phyloP scores from a whole-genome alignment of 2,888 invertebrate species.

The Hemaris fuciformis region DNA sequence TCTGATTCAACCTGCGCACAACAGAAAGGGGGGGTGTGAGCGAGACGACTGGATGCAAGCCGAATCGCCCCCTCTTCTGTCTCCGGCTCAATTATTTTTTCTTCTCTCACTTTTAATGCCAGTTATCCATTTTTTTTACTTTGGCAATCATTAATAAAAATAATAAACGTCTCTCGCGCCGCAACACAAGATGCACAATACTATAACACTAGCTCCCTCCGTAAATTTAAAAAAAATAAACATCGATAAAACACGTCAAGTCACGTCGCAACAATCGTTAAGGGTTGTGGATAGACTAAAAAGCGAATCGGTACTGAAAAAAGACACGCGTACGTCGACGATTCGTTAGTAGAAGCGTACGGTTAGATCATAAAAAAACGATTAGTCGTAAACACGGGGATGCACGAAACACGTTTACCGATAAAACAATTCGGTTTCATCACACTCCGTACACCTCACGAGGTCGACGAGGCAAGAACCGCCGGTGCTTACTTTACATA shows the following conservation, averaged over 20 bases:
- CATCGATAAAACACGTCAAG: conserved; percentile 44
- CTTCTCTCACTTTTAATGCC: conserved; percentile 26
- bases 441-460: conserved; percentile 62
- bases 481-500: conserved; percentile 47
- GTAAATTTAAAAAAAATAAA: conserved; percentile 44
- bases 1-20: conserved; percentile 80
- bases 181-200: conserved; percentile 79
- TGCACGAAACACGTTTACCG: conserved; percentile 66
- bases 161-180: conserved; percentile 51
- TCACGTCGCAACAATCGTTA: conserved; percentile 69
- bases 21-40: conserved; percentile 72
- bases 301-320: conserved; percentile 41
- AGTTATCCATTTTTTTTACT: background rate
- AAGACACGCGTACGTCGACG: conserved; percentile 59
- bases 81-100: conserved; percentile 61
- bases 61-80: conserved; percentile 73
- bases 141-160: background rate
- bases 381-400: conserved; percentile 71
- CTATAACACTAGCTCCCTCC: conserved; percentile 72
- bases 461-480: conserved; percentile 37
- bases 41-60: conserved; percentile 64
- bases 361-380: conserved; percentile 57
- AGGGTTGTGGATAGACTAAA: conserved; percentile 79
- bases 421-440: conserved; percentile 23
- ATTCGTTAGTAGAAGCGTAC: conserved; percentile 77